Conservation (phyloP, 2,113 vertebrate species). For the Sinocyclocheilus rhinocerous region DNA sequence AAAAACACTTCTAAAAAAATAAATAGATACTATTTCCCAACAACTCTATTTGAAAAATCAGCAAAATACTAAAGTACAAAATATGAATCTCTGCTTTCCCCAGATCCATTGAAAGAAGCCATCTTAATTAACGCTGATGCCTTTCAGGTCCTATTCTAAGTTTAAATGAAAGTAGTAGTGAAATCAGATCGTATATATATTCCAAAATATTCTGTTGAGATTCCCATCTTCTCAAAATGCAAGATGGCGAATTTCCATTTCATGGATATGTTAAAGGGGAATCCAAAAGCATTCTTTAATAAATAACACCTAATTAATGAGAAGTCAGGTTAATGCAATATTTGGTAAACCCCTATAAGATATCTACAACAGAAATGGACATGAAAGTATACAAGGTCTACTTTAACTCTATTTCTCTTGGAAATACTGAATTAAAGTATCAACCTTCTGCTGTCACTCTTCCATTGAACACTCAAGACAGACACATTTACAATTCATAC, state of each 20-base stretch:
- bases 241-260: slow-evolving; percentile 60
- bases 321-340: background rate
- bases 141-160: slow-evolving; percentile 64
- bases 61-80: background rate
- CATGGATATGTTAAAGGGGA: slow-evolving; percentile 65
- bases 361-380: slow-evolving; percentile 55
- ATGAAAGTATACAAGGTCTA: slow-evolving; percentile 65
- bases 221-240: slow-evolving; percentile 61
- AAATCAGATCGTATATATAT: slow-evolving; percentile 71
- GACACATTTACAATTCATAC: slow-evolving; percentile 41
- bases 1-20: background rate
- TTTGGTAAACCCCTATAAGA: slow-evolving; percentile 68
- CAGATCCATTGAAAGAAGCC: slow-evolving; percentile 67
- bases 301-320: background rate
- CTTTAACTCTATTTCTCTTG: slow-evolving; percentile 72
- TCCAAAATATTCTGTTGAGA: slow-evolving; percentile 44
- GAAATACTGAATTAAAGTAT: slow-evolving; percentile 72
- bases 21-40: background rate
- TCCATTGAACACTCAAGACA: slow-evolving; percentile 70
- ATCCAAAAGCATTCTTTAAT: slow-evolving; percentile 45
- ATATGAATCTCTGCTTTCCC: slow-evolving; percentile 55
- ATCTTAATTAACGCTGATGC: slow-evolving; percentile 57
- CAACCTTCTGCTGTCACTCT: slow-evolving; percentile 79
- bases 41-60: background rate
- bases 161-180: slow-evolving; percentile 73